A percentile compares a stretch with the other conserved stretches of the same genome.
These are phyloP conservation scores for Tapirus indicus DNA, from an alignment of 2,797 vertebrate genomes.

Conservation along the genomic window DNA sequence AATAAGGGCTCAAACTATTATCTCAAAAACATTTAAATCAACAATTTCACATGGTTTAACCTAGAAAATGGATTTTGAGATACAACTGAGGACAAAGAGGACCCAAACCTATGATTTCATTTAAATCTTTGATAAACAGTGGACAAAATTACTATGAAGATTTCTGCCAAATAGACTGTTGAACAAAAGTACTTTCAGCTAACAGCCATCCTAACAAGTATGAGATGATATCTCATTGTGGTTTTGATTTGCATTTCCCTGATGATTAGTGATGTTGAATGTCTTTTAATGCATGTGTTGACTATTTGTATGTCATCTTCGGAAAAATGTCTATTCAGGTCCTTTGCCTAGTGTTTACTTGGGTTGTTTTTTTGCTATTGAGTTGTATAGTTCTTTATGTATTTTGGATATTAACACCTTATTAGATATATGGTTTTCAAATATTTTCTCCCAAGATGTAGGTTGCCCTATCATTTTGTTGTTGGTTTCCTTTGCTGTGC, in stretches of 20 bases:
- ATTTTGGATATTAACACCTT: not conserved
- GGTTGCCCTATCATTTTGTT: not conserved
- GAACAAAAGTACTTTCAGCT: not conserved
- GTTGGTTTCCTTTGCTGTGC: not conserved
- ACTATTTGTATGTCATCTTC: not conserved
- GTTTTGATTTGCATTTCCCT: not conserved
- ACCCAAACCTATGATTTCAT: not conserved
- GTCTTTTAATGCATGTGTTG: not conserved
- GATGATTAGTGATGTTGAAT: not conserved
- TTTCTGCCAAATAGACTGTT: conserved; percentile 4
- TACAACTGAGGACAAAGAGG: not conserved
- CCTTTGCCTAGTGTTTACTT: not conserved
- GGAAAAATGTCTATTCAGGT: not conserved
- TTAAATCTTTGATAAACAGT: conserved; percentile 49
- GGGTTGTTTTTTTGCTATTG: not conserved
- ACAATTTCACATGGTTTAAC: not conserved
- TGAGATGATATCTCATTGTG: not conserved
- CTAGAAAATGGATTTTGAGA: conserved; percentile 7
- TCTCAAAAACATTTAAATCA: not conserved
- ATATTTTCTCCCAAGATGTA: not conserved
- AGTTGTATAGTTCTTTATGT: not conserved
- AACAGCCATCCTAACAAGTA: not conserved
- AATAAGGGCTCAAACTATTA: not conserved
- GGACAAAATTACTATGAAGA: not conserved
- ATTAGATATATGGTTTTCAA: not conserved